phyloP scores from a whole-genome alignment of 92 coral and sea anemone genomes.

The Pocillopora grandis region DNA sequence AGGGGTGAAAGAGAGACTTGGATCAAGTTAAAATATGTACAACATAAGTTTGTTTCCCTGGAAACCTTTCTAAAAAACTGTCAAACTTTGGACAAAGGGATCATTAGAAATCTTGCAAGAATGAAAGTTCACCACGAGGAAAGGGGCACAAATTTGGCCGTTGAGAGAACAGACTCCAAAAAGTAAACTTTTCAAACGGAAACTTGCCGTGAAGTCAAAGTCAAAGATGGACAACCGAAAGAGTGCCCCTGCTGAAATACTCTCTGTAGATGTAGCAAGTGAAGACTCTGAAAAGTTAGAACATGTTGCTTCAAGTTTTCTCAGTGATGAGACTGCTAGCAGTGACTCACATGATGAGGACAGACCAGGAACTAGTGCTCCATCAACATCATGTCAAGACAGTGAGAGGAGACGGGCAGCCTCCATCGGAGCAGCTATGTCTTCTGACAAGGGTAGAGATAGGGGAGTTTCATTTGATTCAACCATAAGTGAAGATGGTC shows the following conservation, averaged over 20 bases:
- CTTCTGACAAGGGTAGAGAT: no score
- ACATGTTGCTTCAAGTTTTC: slow-evolving; percentile 16
- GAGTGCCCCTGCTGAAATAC: slow-evolving; percentile 30
- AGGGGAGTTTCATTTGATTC: no score
- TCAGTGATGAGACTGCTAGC: slow-evolving; percentile 22
- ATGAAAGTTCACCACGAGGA: slow-evolving; percentile 83
- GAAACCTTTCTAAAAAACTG: slow-evolving; percentile 72
- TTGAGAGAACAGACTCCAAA: slow-evolving; percentile 67
- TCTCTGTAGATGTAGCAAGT: slow-evolving; percentile 6
- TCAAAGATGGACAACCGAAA: slow-evolving; percentile 59
- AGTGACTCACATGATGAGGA: slow-evolving; percentile 45
- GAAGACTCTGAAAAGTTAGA: slow-evolving; percentile 22
- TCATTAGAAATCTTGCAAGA: slow-evolving; percentile 72
- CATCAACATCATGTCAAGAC: no score
- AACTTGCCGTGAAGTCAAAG: slow-evolving; percentile 57
- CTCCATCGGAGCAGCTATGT: no score
- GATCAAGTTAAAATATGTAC: slow-evolving; percentile 86
- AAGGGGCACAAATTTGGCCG: slow-evolving; percentile 32
- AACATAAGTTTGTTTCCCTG: slow-evolving; percentile 71
- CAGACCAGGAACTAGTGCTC: no score
- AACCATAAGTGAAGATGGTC: no score
- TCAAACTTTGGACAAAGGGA: slow-evolving; percentile 65
- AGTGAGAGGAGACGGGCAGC: no score
- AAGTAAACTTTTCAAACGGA: slow-evolving; percentile 61
- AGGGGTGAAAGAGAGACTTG: slow-evolving; percentile 89